Percentiles rank a stretch among this genome's conserved stretches.
Evolutionary conservation across 1,140 invertebrate genomes (phyloP).

Genomic region (Drosophila ananassae): DNA sequence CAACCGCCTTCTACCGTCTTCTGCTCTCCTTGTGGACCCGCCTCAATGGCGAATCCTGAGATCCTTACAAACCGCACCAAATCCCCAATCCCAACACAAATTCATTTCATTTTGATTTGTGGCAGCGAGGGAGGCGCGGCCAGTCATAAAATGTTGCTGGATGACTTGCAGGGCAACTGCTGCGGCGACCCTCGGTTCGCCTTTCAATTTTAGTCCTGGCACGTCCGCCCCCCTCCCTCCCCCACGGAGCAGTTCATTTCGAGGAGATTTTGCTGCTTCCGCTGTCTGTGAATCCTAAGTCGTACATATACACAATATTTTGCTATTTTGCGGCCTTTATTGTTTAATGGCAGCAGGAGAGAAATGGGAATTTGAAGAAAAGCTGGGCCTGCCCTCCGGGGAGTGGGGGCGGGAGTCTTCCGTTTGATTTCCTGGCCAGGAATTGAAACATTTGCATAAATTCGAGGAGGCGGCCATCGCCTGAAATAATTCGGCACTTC

Average conservation of each 20-base stretch:
- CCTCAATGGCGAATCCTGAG: constrained; percentile 16
- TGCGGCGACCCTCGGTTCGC: constrained; percentile 4
- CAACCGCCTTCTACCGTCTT: no score
- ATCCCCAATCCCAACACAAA: constrained; percentile 25
- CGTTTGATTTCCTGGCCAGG: constrained; percentile 52
- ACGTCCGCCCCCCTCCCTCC: constrained; percentile 40
- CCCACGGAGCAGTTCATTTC: constrained; percentile 50
- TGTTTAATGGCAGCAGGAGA: constrained; percentile 25
- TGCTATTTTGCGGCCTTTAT: constrained; percentile 64
- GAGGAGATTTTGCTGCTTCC: constrained; percentile 44
- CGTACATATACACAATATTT: constrained; percentile 33
- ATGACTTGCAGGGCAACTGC: not conserved
- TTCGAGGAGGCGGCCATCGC: not conserved
- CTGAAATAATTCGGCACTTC: constrained; percentile 58
- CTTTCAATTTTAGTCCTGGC: constrained; percentile 45
- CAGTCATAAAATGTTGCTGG: not conserved
- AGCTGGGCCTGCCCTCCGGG: constrained; percentile 4
- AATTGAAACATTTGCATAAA: constrained; percentile 56
- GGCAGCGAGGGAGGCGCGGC: constrained; percentile 11
- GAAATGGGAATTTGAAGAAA: not conserved
- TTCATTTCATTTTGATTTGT: constrained; percentile 49
- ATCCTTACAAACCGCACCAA: constrained; percentile 34
- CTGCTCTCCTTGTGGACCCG: not conserved
- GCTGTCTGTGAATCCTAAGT: constrained; percentile 3
- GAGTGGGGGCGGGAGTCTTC: constrained; percentile 12